Evolutionary conservation across 2,888 invertebrate species (phyloP).

Genomic region (Cataglyphis cursor): DNA sequence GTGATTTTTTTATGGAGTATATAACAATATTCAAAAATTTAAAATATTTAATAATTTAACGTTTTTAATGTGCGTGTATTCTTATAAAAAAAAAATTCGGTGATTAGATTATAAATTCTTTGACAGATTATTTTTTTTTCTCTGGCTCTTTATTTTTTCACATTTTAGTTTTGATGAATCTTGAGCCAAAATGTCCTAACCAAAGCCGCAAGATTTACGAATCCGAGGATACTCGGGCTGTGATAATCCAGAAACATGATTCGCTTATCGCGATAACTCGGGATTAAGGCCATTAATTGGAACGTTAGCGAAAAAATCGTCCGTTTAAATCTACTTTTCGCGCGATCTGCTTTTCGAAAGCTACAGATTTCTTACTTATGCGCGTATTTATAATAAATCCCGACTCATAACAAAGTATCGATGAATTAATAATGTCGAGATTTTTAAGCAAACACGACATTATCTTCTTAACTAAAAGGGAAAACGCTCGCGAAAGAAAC

Average conservation of each 20-base stretch:
- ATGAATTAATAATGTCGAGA: conserved; percentile 9
- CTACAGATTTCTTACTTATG: conserved; percentile 32
- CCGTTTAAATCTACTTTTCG: conserved; percentile 43
- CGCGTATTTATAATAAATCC: conserved; percentile 21
- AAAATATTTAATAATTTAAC: background rate
- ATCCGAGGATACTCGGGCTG: background rate
- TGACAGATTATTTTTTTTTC: background rate
- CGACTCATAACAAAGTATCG: background rate
- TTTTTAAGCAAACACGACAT: background rate
- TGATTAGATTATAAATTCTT: background rate
- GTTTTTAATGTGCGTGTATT: background rate
- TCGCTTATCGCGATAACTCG: conserved; percentile 27
- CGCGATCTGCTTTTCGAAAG: conserved; percentile 48
- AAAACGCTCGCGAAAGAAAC: background rate
- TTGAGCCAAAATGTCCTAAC: conserved; percentile 1
- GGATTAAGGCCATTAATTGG: conserved; percentile 47
- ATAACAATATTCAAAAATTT: background rate
- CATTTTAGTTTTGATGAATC: background rate
- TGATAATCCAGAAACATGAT: conserved; percentile 46
- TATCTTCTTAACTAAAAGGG: conserved; percentile 7
- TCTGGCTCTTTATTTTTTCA: background rate
- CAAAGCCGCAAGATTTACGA: background rate
- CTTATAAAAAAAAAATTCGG: background rate
- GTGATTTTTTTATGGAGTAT: background rate
- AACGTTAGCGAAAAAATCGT: conserved; percentile 38